Evolutionary conservation across 1,140 invertebrate genomes (phyloP).

Genomic region (Megathymus violae): DNA sequence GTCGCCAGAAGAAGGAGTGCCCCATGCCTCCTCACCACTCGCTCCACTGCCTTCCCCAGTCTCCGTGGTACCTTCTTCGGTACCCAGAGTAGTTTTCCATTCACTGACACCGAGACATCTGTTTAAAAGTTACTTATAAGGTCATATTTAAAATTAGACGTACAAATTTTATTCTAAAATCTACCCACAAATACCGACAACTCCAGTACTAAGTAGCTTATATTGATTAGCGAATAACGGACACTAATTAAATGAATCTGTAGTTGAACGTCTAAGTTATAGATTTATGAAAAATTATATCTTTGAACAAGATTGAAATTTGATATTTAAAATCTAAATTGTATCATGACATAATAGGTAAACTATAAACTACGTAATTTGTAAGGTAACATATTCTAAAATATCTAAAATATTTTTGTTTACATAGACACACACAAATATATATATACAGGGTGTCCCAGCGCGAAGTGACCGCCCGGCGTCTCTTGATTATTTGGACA

Average conservation of each 20-base stretch:
- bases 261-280: neutral
- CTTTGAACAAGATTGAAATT: neutral
- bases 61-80: constrained; percentile 89
- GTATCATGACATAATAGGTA: too few species aligned
- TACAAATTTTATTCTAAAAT: constrained; percentile 10
- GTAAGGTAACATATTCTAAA: neutral
- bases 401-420: constrained; percentile 1
- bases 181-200: neutral
- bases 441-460: too few species aligned
- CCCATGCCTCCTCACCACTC: constrained; percentile 93
- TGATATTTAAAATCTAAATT: neutral
- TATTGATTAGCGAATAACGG: neutral
- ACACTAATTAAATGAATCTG: neutral
- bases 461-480: too few species aligned
- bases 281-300: neutral
- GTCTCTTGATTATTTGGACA: too few species aligned
- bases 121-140: constrained; percentile 4
- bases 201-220: neutral
- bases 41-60: constrained; percentile 91
- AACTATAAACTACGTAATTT: constrained; percentile 22
- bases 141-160: neutral
- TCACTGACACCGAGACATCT: constrained; percentile 82
- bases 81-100: constrained; percentile 86
- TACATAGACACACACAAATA: neutral
- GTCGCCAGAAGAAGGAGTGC: constrained; percentile 92